Base-by-base conservation (phyloP, 2,888 invertebrate genomes). In the Drosophila incognita region DNA sequence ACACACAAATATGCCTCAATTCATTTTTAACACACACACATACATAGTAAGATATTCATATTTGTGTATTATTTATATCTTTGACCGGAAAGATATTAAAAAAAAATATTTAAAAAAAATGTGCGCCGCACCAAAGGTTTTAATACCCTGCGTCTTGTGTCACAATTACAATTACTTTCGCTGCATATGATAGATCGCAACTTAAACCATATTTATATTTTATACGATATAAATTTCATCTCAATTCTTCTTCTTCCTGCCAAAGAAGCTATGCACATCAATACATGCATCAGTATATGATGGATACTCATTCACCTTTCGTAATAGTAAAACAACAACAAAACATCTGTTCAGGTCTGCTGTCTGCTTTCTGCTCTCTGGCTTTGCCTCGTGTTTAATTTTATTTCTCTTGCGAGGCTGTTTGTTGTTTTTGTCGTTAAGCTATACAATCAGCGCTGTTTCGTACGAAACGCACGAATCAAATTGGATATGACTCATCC, bases 401-500 rank as follows among this genome's bases (percentile, higher is more conserved):
- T 69, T 81, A 83, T 69, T 77, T 84, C 52, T 65, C 86, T 58
- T 68, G 48, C 62, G 51, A 60, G 33, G 46, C 65, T 66, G 46
- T 24, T 46, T 46, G 40, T 52, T 64, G 66, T 42, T 76, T 67
- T 61, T 67, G 61, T 35, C 79, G 66, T 66, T 72, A 64, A 74
- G 72, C 70, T 72, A 69, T 64, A 89, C 83, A 87, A 77, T 90
- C 89, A 91, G 77, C 74, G 75, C 72, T 71, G 76, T 81, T 90
- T 90, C 85, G 77, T 81, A 81, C 75, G 87, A 91, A 90, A 83
- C 71, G 66, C 90, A 84, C 61, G 68, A 82, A 79, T 78, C 79
- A 79, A 83, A 76, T 82, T 82, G 83, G 61, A 80, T 69, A 84
- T 90, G 90, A 90, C 76, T 90, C 90, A 90, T 87, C 57, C 77